Evolutionary conservation across 2,797 vertebrate genomes (phyloP), one percentile per base, ranked within the genome.

Genomic region (Sparidentex hasta): DNA sequence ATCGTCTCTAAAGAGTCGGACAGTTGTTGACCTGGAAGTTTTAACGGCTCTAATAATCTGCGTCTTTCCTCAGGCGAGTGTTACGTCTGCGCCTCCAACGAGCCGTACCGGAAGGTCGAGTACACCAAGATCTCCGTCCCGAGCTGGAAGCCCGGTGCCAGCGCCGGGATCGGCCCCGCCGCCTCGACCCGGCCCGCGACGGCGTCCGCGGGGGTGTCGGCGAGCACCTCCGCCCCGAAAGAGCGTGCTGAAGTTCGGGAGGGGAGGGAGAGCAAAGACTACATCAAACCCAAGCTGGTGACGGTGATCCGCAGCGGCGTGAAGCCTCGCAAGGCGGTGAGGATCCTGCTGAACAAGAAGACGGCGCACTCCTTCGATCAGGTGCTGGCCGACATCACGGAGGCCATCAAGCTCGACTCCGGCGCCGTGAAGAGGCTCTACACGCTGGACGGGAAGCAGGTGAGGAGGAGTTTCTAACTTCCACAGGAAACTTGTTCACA

Each of bases 371-470:
- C 98, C 84, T 99, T 99, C 1, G 95, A 97, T 0, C 98, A 99
- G 65, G 98, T 99, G 76, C 92, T 99, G 81, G 97, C 96, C 0
- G 98, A 99, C 90, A 99, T 99, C 93, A 99, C 98, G 0, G 97
- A 99, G 93, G 98, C 98, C 93, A 99, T 99, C 94, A 99, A 99
- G 76, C 95, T 99, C 87, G 98, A 99, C 95, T 98, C 98, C 0
- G 98, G 98, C 0, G 94, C 97, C 12, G 98, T 99, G 58, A 98
- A 97, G 94, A 96, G 96, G 90, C 95, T 99, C 33, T 99, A 98
- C 92, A 99, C 98, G 0, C 94, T 99, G 92, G 98, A 99, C 2
- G 98, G 98, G 16, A 99, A 99, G 76, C 98, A 98, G 98, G 98
- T 98, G 65, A 76, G 82, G 29, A 3, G 3, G 25, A 25, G 25